A percentile compares a stretch with the other conserved stretches of the same genome.
Evolutionary conservation across 2,797 vertebrate genomes (phyloP).

Genomic region (Mus minutoides): DNA sequence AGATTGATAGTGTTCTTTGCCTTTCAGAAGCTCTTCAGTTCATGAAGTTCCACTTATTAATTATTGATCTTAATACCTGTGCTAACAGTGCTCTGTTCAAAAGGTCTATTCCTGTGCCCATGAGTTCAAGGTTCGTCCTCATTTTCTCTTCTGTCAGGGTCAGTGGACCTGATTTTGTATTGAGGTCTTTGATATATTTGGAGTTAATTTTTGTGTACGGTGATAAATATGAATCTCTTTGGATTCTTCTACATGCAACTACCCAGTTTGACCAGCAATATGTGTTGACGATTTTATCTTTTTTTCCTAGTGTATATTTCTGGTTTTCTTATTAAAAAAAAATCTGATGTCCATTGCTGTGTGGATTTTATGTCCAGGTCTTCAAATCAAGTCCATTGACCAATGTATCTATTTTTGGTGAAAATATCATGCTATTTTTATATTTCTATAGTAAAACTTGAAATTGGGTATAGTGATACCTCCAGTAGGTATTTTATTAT

Average conservation of each 20-base stretch:
- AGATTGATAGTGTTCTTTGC: neutral
- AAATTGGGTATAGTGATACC: neutral
- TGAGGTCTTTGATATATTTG: neutral
- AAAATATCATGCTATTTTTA: neutral
- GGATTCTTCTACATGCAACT: neutral
- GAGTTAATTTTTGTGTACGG: neutral
- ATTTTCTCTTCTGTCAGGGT: neutral
- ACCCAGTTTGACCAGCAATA: neutral
- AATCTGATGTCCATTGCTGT: neutral
- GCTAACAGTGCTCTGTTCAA: neutral
- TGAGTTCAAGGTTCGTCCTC: neutral
- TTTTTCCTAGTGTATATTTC: neutral
- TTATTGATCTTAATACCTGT: neutral
- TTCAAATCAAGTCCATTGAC: neutral
- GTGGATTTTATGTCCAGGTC: neutral
- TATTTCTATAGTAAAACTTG: neutral
- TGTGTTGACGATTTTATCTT: neutral
- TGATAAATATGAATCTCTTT: neutral
- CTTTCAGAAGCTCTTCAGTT: neutral
- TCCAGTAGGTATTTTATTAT: neutral
- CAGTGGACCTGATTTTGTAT: neutral
- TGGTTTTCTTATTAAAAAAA: no score
- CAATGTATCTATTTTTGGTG: neutral
- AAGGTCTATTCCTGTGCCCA: neutral
- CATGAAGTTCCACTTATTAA: neutral